Evolutionary conservation across 2,888 invertebrate species (phyloP), one percentile per base, ranked within the genome.

Genomic region (Catocala sponsa): DNA sequence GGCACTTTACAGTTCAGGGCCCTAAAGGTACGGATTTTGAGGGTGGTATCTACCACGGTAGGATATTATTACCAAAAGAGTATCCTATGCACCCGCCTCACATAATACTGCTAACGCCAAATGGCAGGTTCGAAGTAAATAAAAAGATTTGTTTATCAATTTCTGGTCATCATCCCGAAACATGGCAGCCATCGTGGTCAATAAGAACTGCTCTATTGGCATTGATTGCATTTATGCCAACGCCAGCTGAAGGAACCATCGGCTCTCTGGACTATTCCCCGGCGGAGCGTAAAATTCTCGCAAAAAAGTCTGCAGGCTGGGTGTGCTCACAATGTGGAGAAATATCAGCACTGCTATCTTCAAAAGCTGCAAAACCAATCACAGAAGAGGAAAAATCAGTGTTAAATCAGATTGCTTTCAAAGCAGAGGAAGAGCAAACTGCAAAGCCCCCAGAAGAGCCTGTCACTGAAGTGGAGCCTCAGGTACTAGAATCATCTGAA

Each of bases 81-180:
- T 99, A 99, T 91, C 99, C 99, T 0, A 98, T 99, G 98, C 98
- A 99, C 91, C 99, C 99, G 55, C 99, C 99, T 6, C 98, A 98
- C 87, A 98, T 99, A 74, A 98, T 99, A 81, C 92, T 99, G 53
- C 89, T 99, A 55, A 99, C 99, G 32, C 98, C 98, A 2, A 99
- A 98, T 90, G 99, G 99, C 51, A 95, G 99, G 74, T 99, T 99
- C 92, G 98, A 99, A 93, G 96, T 96, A 7, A 97, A 98, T 87
- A 98, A 98, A 88, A 99, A 99, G 91, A 98, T 99, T 80, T 99
- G 99, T 87, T 92, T 99, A 73, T 98, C 98, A 69, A 99, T 99
- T 80, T 99, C 98, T 65, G 98, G 98, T 5, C 97, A 98, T 91
- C 99, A 99, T 89, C 99, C 99, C n/a, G 99, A 99, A 90, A 98